phyloP scores from a whole-genome alignment of 2,113 vertebrate genomes.

The Zingel zingel region DNA sequence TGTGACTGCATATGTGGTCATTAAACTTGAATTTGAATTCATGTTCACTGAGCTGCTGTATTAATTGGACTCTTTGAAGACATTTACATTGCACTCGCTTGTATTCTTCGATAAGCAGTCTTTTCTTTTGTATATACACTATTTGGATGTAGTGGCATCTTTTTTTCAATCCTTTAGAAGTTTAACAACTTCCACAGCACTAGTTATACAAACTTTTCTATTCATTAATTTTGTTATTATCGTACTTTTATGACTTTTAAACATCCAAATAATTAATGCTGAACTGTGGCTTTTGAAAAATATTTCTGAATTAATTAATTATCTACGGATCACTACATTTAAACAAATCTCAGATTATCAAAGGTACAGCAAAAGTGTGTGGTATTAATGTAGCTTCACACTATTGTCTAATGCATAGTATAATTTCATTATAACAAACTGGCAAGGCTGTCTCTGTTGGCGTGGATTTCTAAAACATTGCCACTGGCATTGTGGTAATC shows the following conservation, averaged over 20 bases:
- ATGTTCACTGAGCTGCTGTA: neutral
- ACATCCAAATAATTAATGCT: neutral
- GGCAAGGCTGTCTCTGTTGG: neutral
- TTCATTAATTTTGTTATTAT: neutral
- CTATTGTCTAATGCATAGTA: neutral
- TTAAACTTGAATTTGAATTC: conserved; percentile 27
- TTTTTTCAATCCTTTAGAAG: neutral
- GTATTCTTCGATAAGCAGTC: conserved; percentile 28
- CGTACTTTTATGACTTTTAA: neutral
- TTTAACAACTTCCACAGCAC: conserved; percentile 1
- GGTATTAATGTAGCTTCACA: neutral
- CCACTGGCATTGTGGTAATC: conserved; percentile 1
- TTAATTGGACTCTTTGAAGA: conserved; percentile 17
- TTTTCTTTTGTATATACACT: neutral
- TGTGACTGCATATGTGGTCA: conserved; percentile 2
- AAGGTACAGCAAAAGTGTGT: neutral
- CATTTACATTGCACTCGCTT: conserved; percentile 22
- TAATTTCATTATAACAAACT: neutral
- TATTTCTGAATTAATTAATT: neutral
- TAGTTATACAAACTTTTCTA: neutral
- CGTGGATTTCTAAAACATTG: neutral
- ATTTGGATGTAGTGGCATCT: conserved; percentile 7
- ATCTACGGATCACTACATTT: neutral
- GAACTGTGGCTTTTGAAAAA: neutral
- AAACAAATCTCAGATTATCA: neutral